Evolutionary conservation across 2,797 vertebrate genomes (phyloP).

Genomic region (Catostomus latipinnis): DNA sequence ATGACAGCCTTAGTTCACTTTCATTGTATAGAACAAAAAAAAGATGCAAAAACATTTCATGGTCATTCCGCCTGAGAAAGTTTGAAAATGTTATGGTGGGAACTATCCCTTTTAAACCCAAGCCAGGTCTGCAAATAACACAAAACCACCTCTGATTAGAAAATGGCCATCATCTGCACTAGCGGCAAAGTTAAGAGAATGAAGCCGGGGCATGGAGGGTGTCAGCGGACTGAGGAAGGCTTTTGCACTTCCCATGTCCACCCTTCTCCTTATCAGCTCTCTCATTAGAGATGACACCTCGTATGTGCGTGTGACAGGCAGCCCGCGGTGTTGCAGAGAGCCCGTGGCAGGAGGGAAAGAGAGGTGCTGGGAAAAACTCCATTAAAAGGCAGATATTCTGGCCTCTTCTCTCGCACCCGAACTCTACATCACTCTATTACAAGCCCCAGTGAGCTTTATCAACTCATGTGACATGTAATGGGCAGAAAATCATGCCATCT

Average conservation of each 20-base stretch:
- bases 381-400: constrained; percentile 46
- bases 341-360: constrained; percentile 31
- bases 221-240: constrained; percentile 1
- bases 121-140: no score
- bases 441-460: constrained; percentile 76
- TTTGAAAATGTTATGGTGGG: no score
- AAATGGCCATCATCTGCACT: not conserved
- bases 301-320: not conserved
- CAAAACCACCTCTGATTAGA: not conserved
- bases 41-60: no score
- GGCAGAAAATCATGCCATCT: constrained; percentile 36
- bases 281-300: constrained; percentile 48
- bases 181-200: not conserved
- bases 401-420: constrained; percentile 11
- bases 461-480: constrained; percentile 34
- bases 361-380: constrained; percentile 57
- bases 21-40: no score
- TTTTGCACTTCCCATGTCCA: constrained; percentile 36
- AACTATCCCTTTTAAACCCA: no score
- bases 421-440: constrained; percentile 76
- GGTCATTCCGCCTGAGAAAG: no score
- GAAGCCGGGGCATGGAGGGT: not conserved
- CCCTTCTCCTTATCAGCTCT: constrained; percentile 37
- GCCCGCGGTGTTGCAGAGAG: constrained; percentile 55
- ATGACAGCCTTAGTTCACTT: no score